Evolutionary conservation across 2,888 invertebrate genomes (phyloP).

Genomic region (Drosophila acutilabella): DNA sequence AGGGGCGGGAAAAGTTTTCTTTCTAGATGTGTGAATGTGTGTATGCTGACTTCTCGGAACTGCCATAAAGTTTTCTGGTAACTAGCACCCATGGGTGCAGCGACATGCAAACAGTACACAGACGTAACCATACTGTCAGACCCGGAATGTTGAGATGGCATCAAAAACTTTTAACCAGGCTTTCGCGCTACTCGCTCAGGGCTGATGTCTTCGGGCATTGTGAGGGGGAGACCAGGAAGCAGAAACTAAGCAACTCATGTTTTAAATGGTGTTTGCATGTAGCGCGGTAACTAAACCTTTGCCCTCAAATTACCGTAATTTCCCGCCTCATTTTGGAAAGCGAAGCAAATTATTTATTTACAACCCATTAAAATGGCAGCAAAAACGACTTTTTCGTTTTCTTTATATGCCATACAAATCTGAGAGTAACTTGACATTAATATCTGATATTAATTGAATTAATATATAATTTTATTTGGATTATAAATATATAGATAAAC

Average conservation of each 20-base stretch:
- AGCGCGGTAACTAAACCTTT: slow-evolving; percentile 49
- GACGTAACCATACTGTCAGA: slow-evolving; percentile 60
- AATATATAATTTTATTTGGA: too few species aligned
- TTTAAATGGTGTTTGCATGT: slow-evolving; percentile 83
- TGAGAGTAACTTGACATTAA: background rate
- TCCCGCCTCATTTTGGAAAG: slow-evolving; percentile 56
- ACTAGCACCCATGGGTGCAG: slow-evolving; percentile 72
- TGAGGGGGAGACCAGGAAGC: background rate
- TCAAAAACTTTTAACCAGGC: slow-evolving; percentile 64
- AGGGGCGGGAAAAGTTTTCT: slow-evolving; percentile 39
- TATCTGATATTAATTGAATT: background rate
- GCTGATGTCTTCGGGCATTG: slow-evolving; percentile 19
- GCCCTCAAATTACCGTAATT: slow-evolving; percentile 52
- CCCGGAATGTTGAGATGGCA: slow-evolving; percentile 66
- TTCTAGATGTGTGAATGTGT: slow-evolving; percentile 6
- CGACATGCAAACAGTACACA: slow-evolving; percentile 59
- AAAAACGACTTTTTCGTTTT: background rate
- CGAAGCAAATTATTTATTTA: slow-evolving; percentile 25
- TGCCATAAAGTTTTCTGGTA: slow-evolving; percentile 70
- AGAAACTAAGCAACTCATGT: slow-evolving; percentile 54
- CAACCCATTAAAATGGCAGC: slow-evolving; percentile 1
- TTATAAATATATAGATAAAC: too few species aligned
- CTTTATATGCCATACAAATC: too few species aligned
- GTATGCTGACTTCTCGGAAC: slow-evolving; percentile 64
- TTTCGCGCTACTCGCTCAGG: slow-evolving; percentile 11